phyloP scores from a whole-genome alignment of 2,797 vertebrate genomes.

The Pangasius mekongensis region DNA sequence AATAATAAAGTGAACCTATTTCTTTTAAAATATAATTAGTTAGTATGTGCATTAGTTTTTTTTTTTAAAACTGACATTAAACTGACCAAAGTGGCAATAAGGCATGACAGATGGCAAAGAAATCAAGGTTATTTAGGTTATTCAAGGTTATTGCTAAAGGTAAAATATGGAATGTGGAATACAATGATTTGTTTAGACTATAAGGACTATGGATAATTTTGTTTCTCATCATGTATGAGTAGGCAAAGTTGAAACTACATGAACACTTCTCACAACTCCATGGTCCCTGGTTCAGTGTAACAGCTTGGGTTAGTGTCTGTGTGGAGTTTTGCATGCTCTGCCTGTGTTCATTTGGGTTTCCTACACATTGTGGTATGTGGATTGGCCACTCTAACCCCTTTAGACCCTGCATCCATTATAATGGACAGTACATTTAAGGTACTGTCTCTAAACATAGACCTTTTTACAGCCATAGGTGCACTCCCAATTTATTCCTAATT shows the following conservation, averaged over 20 bases:
- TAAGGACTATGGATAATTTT: neutral
- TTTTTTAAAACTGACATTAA: too few species aligned
- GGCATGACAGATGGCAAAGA: neutral
- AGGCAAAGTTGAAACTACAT: neutral
- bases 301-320: too few species aligned
- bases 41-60: neutral
- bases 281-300: too few species aligned
- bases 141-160: neutral
- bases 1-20: neutral
- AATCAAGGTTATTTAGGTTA: neutral
- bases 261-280: too few species aligned
- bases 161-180: neutral
- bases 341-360: too few species aligned
- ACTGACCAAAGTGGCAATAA: too few species aligned
- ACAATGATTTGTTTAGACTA: neutral
- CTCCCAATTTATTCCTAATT: neutral
- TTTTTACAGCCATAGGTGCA: neutral
- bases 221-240: neutral
- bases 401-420: neutral
- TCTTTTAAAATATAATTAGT: neutral
- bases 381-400: too few species aligned
- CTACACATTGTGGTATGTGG: too few species aligned
- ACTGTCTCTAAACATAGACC: neutral
- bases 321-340: too few species aligned
- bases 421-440: neutral